phyloP scores from a whole-genome alignment of 2,888 invertebrate species.

The Ligdia adustata region DNA sequence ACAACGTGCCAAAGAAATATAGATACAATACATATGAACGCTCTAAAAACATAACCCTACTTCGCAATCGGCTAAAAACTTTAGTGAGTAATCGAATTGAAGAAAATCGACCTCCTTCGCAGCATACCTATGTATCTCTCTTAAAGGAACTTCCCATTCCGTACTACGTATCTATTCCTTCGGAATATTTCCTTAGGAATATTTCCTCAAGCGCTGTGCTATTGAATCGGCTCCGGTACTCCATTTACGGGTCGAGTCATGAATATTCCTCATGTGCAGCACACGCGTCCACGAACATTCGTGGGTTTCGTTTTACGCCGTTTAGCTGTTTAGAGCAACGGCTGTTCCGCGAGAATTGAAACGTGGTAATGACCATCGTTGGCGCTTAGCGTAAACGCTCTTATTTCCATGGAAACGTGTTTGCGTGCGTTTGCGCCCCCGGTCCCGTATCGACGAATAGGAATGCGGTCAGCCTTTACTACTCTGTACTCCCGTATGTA shows the following conservation, averaged over 20 bases:
- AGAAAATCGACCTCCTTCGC: constrained; percentile 30
- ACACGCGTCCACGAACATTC: constrained; percentile 50
- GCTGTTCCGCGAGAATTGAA: constrained; percentile 66
- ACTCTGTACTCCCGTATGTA: constrained; percentile 12
- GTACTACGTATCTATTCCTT: constrained; percentile 35
- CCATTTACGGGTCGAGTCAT: constrained; percentile 58
- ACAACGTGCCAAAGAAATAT: too few species aligned
- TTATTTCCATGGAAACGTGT: constrained; percentile 75
- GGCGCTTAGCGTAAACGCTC: constrained; percentile 67
- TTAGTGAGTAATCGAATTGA: constrained; percentile 23
- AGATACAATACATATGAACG: too few species aligned
- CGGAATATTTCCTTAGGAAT: constrained; percentile 38
- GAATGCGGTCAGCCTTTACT: constrained; percentile 41
- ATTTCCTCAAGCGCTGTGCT: constrained; percentile 40
- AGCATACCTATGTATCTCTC: too few species aligned
- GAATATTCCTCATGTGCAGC: constrained; percentile 67
- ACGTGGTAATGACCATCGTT: constrained; percentile 75
- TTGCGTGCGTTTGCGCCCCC: constrained; percentile 57
- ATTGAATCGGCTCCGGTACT: constrained; percentile 53
- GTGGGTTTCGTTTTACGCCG: constrained; percentile 66
- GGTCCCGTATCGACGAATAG: constrained; percentile 47
- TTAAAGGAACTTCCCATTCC: constrained; percentile 27
- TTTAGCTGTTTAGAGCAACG: constrained; percentile 68
- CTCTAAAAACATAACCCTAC: too few species aligned
- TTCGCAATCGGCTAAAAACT: too few species aligned